A percentile compares a stretch with the other conserved stretches of the same genome.
phyloP scores from a whole-genome alignment of 2,888 invertebrate species.

The Zelleria hepariella region DNA sequence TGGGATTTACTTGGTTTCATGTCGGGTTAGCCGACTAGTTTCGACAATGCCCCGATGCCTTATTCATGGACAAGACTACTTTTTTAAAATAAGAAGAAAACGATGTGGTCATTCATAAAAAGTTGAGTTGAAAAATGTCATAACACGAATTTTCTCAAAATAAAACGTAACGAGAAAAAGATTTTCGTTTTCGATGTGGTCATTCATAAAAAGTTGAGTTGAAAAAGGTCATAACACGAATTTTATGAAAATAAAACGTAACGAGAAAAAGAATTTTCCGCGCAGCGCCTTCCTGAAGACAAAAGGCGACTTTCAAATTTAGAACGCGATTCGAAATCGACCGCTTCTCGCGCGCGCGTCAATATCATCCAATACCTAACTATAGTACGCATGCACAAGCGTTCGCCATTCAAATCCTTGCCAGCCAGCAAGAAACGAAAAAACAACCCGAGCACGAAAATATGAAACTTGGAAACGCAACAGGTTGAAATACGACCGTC shows the following conservation, averaged over 20 bases:
- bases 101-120: too few species aligned
- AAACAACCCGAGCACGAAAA: conserved; percentile 40
- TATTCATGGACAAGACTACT: too few species aligned
- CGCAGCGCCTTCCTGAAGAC: not conserved
- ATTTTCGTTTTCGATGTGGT: too few species aligned
- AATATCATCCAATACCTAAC: conserved; percentile 55
- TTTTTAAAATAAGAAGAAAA: too few species aligned
- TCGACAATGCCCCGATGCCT: too few species aligned
- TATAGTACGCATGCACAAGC: conserved; percentile 58
- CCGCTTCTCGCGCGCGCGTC: conserved; percentile 26
- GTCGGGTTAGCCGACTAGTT: too few species aligned
- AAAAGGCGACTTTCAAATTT: not conserved
- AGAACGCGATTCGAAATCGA: conserved; percentile 31
- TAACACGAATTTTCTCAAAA: too few species aligned
- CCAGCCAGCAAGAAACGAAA: conserved; percentile 56
- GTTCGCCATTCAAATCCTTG: conserved; percentile 57
- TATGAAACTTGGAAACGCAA: conserved; percentile 59
- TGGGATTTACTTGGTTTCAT: too few species aligned
- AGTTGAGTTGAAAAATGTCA: too few species aligned
- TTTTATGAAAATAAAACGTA: not conserved
- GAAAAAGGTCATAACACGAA: too few species aligned
- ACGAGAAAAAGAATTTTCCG: not conserved
- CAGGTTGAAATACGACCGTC: conserved; percentile 67
- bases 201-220: too few species aligned
- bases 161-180: too few species aligned